These are phyloP conservation scores for Anser cygnoides DNA, from an alignment of 2,113 vertebrate genomes.

Conservation along the genomic window DNA sequence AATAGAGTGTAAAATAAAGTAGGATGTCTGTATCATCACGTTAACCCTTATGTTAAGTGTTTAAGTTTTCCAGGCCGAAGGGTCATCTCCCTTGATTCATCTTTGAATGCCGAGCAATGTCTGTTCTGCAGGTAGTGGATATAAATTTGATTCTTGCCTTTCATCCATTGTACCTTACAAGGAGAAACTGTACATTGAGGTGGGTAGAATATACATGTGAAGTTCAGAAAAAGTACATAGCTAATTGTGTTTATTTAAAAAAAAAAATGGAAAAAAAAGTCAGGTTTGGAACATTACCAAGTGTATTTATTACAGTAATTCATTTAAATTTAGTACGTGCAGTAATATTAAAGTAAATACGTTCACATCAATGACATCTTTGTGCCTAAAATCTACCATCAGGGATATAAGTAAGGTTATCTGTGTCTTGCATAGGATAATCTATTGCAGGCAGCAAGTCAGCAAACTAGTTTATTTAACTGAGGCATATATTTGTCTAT, in stretches of 20 bases:
- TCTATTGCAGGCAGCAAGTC: too few species aligned
- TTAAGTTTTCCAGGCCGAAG: constrained; percentile 41
- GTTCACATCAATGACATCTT: not conserved
- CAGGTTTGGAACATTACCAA: not conserved
- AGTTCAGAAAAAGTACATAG: not conserved
- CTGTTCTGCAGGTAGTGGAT: not conserved
- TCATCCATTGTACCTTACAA: not conserved
- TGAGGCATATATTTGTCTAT: not conserved
- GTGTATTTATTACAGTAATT: not conserved
- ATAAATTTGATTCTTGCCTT: constrained; percentile 20
- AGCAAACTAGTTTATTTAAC: not conserved
- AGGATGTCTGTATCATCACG: constrained; percentile 37
- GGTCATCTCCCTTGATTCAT: constrained; percentile 44
- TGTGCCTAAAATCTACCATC: not conserved
- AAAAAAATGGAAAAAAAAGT: not conserved
- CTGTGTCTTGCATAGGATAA: not conserved
- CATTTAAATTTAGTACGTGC: not conserved
- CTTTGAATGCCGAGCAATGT: constrained; percentile 31
- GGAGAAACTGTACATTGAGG: not conserved
- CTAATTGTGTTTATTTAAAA: not conserved
- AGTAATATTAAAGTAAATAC: not conserved
- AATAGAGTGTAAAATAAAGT: constrained; percentile 63
- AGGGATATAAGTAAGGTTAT: not conserved
- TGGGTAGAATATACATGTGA: not conserved
- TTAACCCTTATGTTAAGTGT: constrained; percentile 61